These are phyloP conservation scores for Trichopoda pennipes DNA, from an alignment of 2,888 invertebrate species.

Conservation along the genomic window DNA sequence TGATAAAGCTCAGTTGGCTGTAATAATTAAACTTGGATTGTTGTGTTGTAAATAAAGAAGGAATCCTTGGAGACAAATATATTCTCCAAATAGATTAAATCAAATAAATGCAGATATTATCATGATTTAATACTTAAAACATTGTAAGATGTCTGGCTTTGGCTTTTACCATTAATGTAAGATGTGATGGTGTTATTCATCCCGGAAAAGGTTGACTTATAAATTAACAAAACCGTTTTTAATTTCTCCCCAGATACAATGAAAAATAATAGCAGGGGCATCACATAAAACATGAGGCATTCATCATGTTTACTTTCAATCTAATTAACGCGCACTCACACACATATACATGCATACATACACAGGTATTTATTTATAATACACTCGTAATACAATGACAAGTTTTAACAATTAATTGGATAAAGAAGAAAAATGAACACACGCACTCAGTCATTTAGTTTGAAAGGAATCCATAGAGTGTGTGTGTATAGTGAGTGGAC, in stretches of 20 bases:
- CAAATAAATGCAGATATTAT: slow-evolving; percentile 14
- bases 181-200: slow-evolving; percentile 54
- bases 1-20: not conserved
- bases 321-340: slow-evolving; percentile 57
- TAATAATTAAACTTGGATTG: not conserved
- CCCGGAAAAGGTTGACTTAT: slow-evolving; percentile 62
- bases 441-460: slow-evolving; percentile 5
- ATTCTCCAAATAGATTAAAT: slow-evolving; percentile 45
- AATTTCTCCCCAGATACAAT: slow-evolving; percentile 67
- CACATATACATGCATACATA: not conserved
- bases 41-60: not conserved
- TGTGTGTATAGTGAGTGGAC: too few relatives aligned
- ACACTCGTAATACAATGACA: slow-evolving; percentile 36
- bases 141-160: not conserved
- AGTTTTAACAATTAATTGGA: slow-evolving; percentile 64
- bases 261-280: slow-evolving; percentile 27
- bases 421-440: slow-evolving; percentile 30
- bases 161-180: not conserved
- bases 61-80: slow-evolving; percentile 48
- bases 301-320: slow-evolving; percentile 63
- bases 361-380: not conserved
- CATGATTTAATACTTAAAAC: slow-evolving; percentile 36
- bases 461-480: slow-evolving; percentile 35
- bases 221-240: slow-evolving; percentile 66
- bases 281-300: slow-evolving; percentile 55